Evolutionary conservation across 2,113 vertebrate genomes (phyloP).

Genomic region (Empidonax alnorum): DNA sequence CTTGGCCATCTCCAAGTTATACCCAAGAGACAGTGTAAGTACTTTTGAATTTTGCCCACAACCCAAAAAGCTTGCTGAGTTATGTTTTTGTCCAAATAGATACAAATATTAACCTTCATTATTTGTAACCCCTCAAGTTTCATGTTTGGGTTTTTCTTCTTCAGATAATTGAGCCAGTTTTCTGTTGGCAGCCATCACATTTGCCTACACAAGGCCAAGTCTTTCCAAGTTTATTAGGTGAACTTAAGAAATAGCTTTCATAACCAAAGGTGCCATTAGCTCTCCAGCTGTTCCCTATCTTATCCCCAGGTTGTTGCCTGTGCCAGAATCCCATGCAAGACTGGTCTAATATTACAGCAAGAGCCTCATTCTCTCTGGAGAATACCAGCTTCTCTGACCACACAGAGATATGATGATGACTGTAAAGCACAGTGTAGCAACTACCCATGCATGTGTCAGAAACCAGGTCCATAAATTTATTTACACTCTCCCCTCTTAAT

Average conservation of each 20-base stretch:
- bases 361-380: not conserved
- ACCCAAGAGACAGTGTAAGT: not conserved
- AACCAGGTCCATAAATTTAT: not conserved
- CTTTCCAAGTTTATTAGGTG: not conserved
- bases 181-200: not conserved
- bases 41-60: not conserved
- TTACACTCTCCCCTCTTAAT: conserved; percentile 14
- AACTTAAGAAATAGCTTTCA: not conserved
- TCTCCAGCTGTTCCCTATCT: not conserved
- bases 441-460: not conserved
- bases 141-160: not conserved
- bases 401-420: not conserved
- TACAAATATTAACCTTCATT: not conserved
- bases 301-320: not conserved
- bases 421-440: not conserved
- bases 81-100: not conserved
- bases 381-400: not conserved
- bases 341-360: not conserved
- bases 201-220: not conserved
- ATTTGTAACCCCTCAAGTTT: not conserved
- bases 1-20: not conserved
- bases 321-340: accelerated
- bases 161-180: not conserved
- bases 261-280: not conserved
- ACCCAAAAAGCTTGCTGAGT: not conserved